Conservation (phyloP, 1,140 invertebrate genomes). For the Drosophila sproati region DNA sequence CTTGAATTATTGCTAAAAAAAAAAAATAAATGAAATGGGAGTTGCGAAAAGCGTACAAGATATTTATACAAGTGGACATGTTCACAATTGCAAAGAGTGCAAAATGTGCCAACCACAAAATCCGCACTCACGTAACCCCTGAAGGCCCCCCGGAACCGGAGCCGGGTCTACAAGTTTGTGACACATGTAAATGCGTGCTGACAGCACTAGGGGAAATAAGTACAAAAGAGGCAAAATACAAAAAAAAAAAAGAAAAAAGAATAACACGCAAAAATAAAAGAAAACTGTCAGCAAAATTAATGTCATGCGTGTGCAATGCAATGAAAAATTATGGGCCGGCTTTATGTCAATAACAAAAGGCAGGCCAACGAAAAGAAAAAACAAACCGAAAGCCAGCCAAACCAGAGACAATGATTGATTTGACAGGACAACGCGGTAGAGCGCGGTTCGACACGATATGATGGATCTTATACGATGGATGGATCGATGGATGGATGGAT, state of each 20-base stretch:
- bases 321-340: conserved; percentile 81
- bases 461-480: conserved; percentile 27
- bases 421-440: conserved; percentile 66
- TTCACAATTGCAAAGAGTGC: conserved; percentile 31
- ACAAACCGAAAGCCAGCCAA: conserved; percentile 11
- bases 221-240: conserved; percentile 50
- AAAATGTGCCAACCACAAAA: conserved; percentile 63
- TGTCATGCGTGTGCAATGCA: conserved; percentile 81
- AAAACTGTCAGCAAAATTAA: conserved; percentile 84
- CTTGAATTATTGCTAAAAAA: conserved; percentile 40
- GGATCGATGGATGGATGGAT: conserved; percentile 4
- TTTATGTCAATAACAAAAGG: conserved; percentile 80
- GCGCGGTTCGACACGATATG: conserved; percentile 31
- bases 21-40: neutral
- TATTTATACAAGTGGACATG: conserved; percentile 27
- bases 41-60: conserved; percentile 3
- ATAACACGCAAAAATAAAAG: conserved; percentile 58
- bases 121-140: conserved; percentile 47
- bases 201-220: conserved; percentile 67
- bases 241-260: conserved; percentile 33
- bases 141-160: neutral
- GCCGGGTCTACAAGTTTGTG: conserved; percentile 38
- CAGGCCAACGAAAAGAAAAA: conserved; percentile 34
- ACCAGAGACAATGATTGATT: conserved; percentile 81
- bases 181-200: conserved; percentile 81